These are phyloP conservation scores for Grus americana DNA, from an alignment of 2,113 vertebrate genomes.

Conservation along the genomic window DNA sequence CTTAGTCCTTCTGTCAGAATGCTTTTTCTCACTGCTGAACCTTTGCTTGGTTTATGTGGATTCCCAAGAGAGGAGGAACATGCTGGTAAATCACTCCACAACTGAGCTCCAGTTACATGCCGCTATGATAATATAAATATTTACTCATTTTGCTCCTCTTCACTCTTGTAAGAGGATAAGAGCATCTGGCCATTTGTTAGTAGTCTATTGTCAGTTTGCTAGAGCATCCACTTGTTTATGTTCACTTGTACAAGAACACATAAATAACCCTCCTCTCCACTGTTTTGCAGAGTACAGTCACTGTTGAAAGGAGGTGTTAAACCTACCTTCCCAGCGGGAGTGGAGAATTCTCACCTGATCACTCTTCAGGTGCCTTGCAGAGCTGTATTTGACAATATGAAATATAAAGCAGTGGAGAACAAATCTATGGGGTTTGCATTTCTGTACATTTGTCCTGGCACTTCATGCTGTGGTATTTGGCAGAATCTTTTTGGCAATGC, in stretches of 20 bases:
- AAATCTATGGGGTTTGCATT: background rate
- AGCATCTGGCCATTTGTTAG: constrained; percentile 46
- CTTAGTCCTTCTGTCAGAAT: background rate
- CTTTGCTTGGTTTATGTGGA: background rate
- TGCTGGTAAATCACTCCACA: background rate
- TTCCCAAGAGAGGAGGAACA: background rate
- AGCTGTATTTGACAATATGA: background rate
- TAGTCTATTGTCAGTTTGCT: background rate
- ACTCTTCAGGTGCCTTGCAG: background rate
- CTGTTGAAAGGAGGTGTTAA: background rate
- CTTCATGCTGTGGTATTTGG: background rate
- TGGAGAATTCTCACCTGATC: background rate
- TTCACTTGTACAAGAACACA: background rate
- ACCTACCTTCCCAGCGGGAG: background rate
- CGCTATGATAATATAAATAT: constrained; percentile 33
- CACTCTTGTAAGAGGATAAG: constrained; percentile 20
- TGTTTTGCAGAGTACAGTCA: background rate
- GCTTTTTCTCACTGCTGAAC: background rate
- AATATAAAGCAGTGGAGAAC: background rate
- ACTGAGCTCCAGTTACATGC: constrained; percentile 27
- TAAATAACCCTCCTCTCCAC: background rate
- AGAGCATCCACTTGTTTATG: background rate
- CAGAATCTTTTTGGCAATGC: background rate
- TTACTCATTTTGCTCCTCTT: constrained; percentile 43
- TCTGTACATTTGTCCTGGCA: background rate